Percentiles rank a stretch among this genome's conserved stretches.
Conservation (phyloP, 2,888 invertebrate species). For the Siphonodentalium dalli region DNA sequence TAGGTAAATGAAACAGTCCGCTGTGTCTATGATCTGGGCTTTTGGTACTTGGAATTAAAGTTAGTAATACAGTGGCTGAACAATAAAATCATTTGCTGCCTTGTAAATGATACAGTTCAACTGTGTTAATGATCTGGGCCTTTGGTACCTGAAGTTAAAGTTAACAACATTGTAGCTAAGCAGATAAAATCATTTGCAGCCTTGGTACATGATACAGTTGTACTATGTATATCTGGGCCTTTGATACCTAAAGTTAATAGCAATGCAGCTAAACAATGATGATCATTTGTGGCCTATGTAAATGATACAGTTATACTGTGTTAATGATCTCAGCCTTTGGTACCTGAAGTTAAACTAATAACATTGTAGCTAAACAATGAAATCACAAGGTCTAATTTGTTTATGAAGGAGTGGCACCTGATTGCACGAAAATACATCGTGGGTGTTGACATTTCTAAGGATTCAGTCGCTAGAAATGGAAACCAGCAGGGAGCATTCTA, state of each 20-base stretch:
- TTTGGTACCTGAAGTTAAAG: conserved; percentile 70
- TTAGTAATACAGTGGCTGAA: too few relatives aligned
- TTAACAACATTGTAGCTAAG: background rate
- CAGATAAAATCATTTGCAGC: conserved; percentile 69
- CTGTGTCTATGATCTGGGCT: conserved; percentile 86
- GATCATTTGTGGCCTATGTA: conserved; percentile 85
- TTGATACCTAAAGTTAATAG: too few relatives aligned
- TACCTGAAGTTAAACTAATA: conserved; percentile 63
- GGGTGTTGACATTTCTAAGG: too few relatives aligned
- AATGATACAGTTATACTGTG: conserved; percentile 83
- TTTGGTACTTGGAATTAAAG: conserved; percentile 74
- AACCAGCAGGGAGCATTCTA: too few relatives aligned
- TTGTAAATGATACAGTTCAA: conserved; percentile 81
- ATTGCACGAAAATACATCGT: too few relatives aligned
- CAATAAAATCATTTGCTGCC: conserved; percentile 85
- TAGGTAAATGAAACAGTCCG: conserved; percentile 83
- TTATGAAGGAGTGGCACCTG: too few relatives aligned
- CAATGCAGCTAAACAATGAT: too few relatives aligned
- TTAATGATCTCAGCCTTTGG: conserved; percentile 86
- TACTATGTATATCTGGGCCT: conserved; percentile 86
- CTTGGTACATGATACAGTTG: conserved; percentile 84
- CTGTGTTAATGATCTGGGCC: conserved; percentile 87
- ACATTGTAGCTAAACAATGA: too few relatives aligned
- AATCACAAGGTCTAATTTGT: too few relatives aligned
- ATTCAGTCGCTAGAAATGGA: too few relatives aligned